Base-by-base conservation (phyloP, 1,140 invertebrate species). In the Riptortus pedestris region DNA sequence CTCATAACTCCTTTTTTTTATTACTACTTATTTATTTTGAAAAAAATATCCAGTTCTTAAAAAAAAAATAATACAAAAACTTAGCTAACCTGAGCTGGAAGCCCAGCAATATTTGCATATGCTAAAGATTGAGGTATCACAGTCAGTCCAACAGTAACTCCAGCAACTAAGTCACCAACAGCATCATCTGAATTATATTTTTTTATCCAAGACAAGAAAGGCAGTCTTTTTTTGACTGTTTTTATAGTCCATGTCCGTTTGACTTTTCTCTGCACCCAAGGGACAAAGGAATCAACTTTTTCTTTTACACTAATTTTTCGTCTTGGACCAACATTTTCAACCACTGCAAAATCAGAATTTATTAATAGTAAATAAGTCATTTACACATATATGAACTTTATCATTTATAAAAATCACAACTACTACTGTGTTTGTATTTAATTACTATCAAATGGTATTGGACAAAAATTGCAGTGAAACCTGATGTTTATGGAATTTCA, bases 91-190 rank as follows among this genome's bases (percentile, higher is more conserved):
- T 88, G 78, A 1, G 85, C 76, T 22, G 86, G 86, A 65, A 93
- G 74, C 27, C 87, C 87, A 11, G 90, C 91, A 59, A 94, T 85
- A 67, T 83, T 85, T 11, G 90, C 83, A 74, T 93, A 94, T 2
- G 91, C 91, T 60, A 93, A 74, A 16, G 85, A 85, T 72, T 88
- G 86, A 11, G 86, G 86, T 65, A 89, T 88, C 2, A 88, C 85
- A 3, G 90, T 94, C 12, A 94, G 78, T 0, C 90, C 91, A 3
- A 93, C 90, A 0, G 91, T 89, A 29, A 90, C 74, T 26, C 91
- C 91, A 1, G 91, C 90, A 52, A 91, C 83, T n/a, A 89, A 71
- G 75, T 91, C 89, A 0, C 86, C 85, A 9, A 89, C 69, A 2
- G 84, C 81, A 74, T 84, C 81, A 20, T 83, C 78, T 3, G 71